A percentile compares a stretch with the other conserved stretches of the same genome.
phyloP scores from a whole-genome alignment of 2,113 vertebrate genomes.

The Smithornis capensis region DNA sequence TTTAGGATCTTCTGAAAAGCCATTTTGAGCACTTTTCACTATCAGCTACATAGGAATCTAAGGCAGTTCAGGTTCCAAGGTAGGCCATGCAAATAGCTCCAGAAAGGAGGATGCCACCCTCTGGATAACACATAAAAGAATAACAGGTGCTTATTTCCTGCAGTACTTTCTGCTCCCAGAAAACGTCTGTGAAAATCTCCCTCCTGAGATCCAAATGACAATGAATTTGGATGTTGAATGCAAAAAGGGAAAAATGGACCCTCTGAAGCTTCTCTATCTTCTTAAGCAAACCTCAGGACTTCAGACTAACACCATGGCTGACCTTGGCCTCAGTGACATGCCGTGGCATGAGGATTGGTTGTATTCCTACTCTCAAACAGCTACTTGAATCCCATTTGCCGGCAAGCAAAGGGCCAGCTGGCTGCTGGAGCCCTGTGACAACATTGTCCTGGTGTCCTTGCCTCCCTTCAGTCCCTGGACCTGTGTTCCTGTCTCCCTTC shows the following conservation, averaged over 20 bases:
- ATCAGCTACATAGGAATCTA: neutral
- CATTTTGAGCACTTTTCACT: neutral
- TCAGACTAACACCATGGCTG: neutral
- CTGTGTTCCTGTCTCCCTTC: neutral
- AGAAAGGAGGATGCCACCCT: neutral
- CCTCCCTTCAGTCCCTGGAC: neutral
- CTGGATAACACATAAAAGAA: neutral
- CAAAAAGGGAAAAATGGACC: neutral
- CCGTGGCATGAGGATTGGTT: neutral
- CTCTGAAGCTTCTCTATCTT: neutral
- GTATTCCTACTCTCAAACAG: neutral
- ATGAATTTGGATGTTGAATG: neutral
- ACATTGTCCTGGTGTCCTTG: accelerated
- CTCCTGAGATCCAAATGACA: neutral
- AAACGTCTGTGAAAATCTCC: neutral
- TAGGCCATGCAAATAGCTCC: neutral
- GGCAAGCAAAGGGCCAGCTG: neutral
- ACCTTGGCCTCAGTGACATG: neutral
- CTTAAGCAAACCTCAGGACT: neutral
- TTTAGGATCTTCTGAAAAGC: neutral
- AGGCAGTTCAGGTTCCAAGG: neutral
- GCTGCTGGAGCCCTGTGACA: neutral
- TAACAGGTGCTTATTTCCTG: neutral
- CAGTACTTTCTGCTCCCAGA: neutral
- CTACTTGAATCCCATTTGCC: neutral